Evolutionary conservation across 1,140 invertebrate genomes (phyloP).

Genomic region (Polypedilum pembai): DNA sequence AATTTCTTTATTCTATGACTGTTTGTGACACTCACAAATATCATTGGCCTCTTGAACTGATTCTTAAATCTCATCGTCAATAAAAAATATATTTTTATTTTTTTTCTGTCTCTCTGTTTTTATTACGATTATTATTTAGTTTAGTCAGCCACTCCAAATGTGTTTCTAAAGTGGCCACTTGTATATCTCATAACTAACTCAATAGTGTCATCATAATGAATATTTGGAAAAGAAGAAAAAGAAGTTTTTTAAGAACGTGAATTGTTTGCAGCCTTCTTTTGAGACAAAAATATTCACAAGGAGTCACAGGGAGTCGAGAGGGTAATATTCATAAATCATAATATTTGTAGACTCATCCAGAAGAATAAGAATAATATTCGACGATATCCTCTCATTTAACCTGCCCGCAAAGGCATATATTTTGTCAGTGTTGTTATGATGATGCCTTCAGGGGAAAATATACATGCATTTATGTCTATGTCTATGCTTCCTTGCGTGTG

Average conservation of each 20-base stretch:
- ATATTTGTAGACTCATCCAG: constrained; percentile 20
- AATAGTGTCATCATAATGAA: background rate
- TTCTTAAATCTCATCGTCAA: background rate
- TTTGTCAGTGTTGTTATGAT: too few relatives aligned
- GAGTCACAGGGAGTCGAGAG: constrained; percentile 17
- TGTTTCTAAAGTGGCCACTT: background rate
- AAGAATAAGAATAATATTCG: too few relatives aligned
- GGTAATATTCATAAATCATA: constrained; percentile 23
- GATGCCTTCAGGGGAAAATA: too few relatives aligned
- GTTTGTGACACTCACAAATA: background rate
- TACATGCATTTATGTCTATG: too few relatives aligned
- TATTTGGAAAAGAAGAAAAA: background rate
- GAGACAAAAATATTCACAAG: background rate
- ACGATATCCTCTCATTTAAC: background rate
- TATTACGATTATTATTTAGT: too few relatives aligned
- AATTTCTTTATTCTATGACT: too few relatives aligned
- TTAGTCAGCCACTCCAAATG: background rate
- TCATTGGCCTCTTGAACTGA: constrained; percentile 25
- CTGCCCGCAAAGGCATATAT: background rate
- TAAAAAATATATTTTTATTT: background rate
- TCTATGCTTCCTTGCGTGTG: background rate
- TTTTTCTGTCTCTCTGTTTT: background rate
- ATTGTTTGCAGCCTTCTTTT: background rate
- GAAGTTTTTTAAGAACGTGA: background rate
- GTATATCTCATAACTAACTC: constrained; percentile 5